Evolutionary conservation across 2,113 vertebrate genomes (phyloP).

Genomic region (Ciconia boyciana): DNA sequence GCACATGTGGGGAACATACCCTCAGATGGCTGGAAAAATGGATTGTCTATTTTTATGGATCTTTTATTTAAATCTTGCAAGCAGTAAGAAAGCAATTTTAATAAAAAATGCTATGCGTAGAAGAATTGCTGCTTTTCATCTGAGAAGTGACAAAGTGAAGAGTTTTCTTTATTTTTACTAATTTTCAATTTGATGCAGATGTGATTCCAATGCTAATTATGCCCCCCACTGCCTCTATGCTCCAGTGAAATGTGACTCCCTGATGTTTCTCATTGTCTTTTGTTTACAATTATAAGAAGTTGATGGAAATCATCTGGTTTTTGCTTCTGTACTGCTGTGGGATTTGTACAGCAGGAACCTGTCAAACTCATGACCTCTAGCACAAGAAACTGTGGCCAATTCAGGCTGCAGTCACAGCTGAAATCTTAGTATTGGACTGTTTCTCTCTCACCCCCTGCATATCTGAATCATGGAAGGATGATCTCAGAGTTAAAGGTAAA

Average conservation of each 20-base stretch:
- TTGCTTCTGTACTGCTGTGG: constrained; percentile 49
- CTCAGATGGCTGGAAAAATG: neutral
- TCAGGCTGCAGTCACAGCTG: neutral
- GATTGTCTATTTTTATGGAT: neutral
- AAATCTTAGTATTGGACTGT: neutral
- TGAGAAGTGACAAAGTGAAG: constrained; percentile 14
- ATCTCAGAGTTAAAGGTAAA: neutral
- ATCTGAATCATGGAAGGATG: neutral
- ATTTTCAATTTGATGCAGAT: constrained; percentile 60
- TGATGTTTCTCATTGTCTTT: constrained; percentile 66
- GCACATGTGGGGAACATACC: neutral
- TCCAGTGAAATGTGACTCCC: constrained; percentile 66
- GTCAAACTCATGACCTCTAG: constrained; percentile 53
- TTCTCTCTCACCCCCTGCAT: neutral
- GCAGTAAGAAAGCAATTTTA: constrained; percentile 27
- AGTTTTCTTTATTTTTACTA: constrained; percentile 61
- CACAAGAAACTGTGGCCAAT: neutral
- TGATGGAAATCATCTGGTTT: constrained; percentile 63
- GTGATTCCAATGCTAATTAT: constrained; percentile 63
- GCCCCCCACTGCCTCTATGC: constrained; percentile 31
- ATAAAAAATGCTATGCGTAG: neutral
- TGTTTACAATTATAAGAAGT: constrained; percentile 61
- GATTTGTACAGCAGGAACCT: constrained; percentile 52
- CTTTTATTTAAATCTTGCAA: constrained; percentile 45
- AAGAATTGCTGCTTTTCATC: constrained; percentile 34